These are phyloP conservation scores for Dusona sp. DNA, from an alignment of 2,888 invertebrate genomes.

Conservation along the genomic window DNA sequence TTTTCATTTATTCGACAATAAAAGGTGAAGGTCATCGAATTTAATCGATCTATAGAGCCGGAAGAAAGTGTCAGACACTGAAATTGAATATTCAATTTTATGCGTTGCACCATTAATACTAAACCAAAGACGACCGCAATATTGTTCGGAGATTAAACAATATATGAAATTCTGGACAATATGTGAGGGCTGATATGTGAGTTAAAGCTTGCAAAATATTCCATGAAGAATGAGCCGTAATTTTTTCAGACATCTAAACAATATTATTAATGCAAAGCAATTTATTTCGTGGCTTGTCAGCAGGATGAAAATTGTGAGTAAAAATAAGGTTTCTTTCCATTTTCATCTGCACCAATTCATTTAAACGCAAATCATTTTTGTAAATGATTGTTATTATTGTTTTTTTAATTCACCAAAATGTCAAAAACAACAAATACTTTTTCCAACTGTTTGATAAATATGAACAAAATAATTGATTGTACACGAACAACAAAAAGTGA, in stretches of 20 bases:
- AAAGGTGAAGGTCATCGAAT: slow-evolving; percentile 49
- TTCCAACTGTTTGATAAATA: not conserved
- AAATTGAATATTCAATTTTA: slow-evolving; percentile 50
- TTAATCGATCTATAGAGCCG: slow-evolving; percentile 26
- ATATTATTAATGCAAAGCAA: not conserved
- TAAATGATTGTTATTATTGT: not conserved
- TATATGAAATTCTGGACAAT: not conserved
- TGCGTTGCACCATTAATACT: slow-evolving; percentile 20
- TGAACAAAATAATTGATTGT: not conserved
- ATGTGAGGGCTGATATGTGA: not conserved
- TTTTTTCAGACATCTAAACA: slow-evolving; percentile 7
- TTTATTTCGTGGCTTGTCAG: slow-evolving; percentile 8
- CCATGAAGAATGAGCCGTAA: not conserved
- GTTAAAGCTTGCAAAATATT: not conserved
- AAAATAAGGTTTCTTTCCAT: not conserved
- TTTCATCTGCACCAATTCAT: not conserved
- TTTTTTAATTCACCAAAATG: not conserved
- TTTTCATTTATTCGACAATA: not conserved
- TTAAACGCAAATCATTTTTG: not conserved
- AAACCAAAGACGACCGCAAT: not conserved
- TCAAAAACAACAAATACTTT: not conserved
- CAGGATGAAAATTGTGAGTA: not conserved
- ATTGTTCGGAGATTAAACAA: slow-evolving; percentile 12
- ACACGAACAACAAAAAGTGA: too few relatives aligned
- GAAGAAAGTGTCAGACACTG: slow-evolving; percentile 25